Percentiles rank a stretch among this genome's conserved stretches.
Evolutionary conservation across 1,140 invertebrate species (phyloP).

Genomic region (Drosophila mauritiana): DNA sequence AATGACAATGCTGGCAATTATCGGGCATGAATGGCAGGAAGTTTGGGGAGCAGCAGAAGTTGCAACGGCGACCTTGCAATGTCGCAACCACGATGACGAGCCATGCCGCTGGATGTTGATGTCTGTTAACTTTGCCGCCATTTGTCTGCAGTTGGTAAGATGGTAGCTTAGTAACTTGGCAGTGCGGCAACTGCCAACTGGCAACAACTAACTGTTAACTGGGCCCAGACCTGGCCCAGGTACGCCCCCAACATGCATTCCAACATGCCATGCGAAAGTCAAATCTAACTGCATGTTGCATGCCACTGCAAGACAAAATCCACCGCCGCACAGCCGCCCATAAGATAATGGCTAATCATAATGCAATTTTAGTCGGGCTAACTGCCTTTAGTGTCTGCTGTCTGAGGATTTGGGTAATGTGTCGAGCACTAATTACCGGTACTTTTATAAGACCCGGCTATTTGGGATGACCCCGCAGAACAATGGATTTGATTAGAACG

Average conservation of each 20-base stretch:
- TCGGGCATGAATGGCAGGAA: constrained; percentile 70
- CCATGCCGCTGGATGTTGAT: constrained; percentile 27
- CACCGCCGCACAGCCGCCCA: constrained; percentile 7
- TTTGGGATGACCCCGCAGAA: constrained; percentile 23
- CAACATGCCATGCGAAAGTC: constrained; percentile 67
- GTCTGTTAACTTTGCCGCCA: constrained; percentile 70
- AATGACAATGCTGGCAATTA: constrained; percentile 66
- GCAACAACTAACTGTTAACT: constrained; percentile 44
- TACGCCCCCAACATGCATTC: constrained; percentile 70
- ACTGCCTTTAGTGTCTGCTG: constrained; percentile 51
- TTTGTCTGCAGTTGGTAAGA: constrained; percentile 60
- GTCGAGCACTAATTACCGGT: constrained; percentile 42
- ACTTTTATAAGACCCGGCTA: background rate
- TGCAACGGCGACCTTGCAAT: constrained; percentile 67
- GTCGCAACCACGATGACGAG: constrained; percentile 59
- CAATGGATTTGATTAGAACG: constrained; percentile 26
- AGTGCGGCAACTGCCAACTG: constrained; percentile 23
- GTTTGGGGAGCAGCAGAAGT: constrained; percentile 48
- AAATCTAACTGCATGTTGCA: constrained; percentile 76
- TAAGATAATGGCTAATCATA: constrained; percentile 77
- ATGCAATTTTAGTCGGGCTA: constrained; percentile 55
- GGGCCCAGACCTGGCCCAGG: constrained; percentile 43
- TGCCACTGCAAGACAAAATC: constrained; percentile 57
- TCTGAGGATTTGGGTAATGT: constrained; percentile 46
- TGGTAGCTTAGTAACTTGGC: constrained; percentile 20